These are phyloP conservation scores for Hyperoplus lanceolatus DNA, from an alignment of 2,797 vertebrate genomes.

Conservation along the genomic window DNA sequence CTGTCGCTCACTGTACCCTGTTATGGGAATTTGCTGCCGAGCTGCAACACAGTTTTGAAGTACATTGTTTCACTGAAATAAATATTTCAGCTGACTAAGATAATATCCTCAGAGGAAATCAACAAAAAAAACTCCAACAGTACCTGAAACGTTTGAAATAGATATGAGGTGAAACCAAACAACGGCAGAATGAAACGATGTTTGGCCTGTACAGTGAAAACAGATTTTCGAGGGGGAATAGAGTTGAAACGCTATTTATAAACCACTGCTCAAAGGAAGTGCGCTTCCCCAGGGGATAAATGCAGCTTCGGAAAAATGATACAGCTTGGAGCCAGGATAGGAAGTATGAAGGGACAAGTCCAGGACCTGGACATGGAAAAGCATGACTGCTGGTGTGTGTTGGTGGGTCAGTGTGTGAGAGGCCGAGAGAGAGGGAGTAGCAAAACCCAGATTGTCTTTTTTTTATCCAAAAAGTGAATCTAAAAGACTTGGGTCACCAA, in stretches of 20 bases:
- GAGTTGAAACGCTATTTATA: conserved; percentile 86
- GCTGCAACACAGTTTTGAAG: conserved; percentile 30
- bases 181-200: conserved; percentile 69
- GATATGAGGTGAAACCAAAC: conserved; percentile 75
- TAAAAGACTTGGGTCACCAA: conserved; percentile 8
- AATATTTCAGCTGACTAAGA: conserved; percentile 71
- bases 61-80: conserved; percentile 45
- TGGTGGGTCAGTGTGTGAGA: conserved; percentile 23
- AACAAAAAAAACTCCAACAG: conserved; percentile 69
- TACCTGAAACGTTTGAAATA: conserved; percentile 76
- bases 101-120: conserved; percentile 65
- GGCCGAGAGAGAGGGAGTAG: conserved; percentile 31
- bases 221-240: conserved; percentile 79
- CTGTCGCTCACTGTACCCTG: conserved; percentile 60
- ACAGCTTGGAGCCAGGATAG: conserved; percentile 84
- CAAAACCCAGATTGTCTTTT: conserved; percentile 11
- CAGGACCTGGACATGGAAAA: conserved; percentile 84
- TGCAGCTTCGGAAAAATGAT: conserved; percentile 88
- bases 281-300: conserved; percentile 83
- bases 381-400: conserved; percentile 62
- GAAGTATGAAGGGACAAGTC: conserved; percentile 79
- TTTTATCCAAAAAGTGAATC: conserved; percentile 18
- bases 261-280: conserved; percentile 85
- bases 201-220: conserved; percentile 84
- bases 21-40: conserved; percentile 59